A percentile compares a stretch with the other conserved stretches of the same genome.
phyloP scores from a whole-genome alignment of 2,888 invertebrate species.

The Tholera decimalis region DNA sequence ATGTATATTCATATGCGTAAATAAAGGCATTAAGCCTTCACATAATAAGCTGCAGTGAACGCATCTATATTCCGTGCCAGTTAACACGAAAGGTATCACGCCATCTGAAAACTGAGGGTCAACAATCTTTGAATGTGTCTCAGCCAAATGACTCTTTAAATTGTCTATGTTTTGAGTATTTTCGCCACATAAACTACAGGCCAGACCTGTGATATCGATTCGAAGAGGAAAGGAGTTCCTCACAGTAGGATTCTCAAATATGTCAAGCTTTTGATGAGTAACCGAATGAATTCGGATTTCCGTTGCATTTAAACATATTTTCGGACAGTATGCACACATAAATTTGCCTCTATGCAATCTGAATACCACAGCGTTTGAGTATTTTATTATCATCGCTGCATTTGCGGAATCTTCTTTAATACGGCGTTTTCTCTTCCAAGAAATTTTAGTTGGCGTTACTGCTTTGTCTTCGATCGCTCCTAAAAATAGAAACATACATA shows the following conservation, averaged over 20 bases:
- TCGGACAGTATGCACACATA: constrained; percentile 80
- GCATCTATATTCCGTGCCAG: constrained; percentile 75
- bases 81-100: constrained; percentile 78
- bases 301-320: constrained; percentile 65
- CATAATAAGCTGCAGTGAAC: constrained; percentile 72
- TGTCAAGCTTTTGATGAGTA: constrained; percentile 72
- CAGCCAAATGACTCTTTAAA: constrained; percentile 75
- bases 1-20: constrained; percentile 85
- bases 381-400: constrained; percentile 77
- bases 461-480: constrained; percentile 67
- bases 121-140: constrained; percentile 67
- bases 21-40: constrained; percentile 75
- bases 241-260: constrained; percentile 72
- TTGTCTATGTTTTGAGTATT: constrained; percentile 62
- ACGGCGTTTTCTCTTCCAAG: constrained; percentile 77
- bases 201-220: constrained; percentile 78
- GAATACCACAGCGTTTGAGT: constrained; percentile 82
- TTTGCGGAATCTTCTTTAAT: constrained; percentile 76
- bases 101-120: constrained; percentile 74
- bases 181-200: constrained; percentile 73
- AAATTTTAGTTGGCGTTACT: constrained; percentile 44
- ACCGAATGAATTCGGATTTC: constrained; percentile 75
- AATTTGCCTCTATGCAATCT: constrained; percentile 80
- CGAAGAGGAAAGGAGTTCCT: constrained; percentile 78
- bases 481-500: constrained; percentile 75